Conservation (phyloP, 2,888 invertebrate species). For the Perizoma affinitatum region DNA sequence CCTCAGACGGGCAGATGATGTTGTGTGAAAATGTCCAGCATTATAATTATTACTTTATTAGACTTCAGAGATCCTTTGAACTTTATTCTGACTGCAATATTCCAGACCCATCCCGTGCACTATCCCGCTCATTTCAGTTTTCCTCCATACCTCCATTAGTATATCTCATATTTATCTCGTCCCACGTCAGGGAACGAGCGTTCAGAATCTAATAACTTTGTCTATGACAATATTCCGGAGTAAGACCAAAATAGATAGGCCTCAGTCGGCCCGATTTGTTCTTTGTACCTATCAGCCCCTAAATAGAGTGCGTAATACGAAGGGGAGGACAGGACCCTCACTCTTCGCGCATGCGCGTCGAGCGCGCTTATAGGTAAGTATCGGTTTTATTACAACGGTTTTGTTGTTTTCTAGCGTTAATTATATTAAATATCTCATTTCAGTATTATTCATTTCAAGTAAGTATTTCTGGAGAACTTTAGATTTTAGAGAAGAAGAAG, state of each 20-base stretch:
- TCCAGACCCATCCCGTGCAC: constrained; percentile 27
- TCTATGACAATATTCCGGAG: constrained; percentile 75
- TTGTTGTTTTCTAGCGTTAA: constrained; percentile 65
- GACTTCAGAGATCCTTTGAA: neutral
- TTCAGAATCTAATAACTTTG: constrained; percentile 72
- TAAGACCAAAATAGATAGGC: constrained; percentile 80
- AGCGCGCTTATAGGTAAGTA: constrained; percentile 52
- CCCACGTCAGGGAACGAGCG: constrained; percentile 43
- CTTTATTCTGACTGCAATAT: neutral
- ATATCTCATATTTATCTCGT: no score
- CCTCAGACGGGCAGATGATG: no score
- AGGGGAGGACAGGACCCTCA: constrained; percentile 65
- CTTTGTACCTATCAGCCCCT: constrained; percentile 77
- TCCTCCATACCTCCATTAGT: constrained; percentile 3
- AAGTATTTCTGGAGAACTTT: neutral
- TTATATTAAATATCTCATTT: constrained; percentile 44
- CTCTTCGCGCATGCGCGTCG: constrained; percentile 69
- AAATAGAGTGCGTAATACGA: constrained; percentile 82
- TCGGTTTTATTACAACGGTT: constrained; percentile 78
- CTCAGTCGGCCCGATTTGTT: constrained; percentile 57
- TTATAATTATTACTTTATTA: no score
- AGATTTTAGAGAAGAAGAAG: no score
- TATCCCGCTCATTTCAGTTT: constrained; percentile 47
- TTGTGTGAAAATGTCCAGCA: no score
- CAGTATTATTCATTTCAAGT: constrained; percentile 21